Evolutionary conservation across 2,888 invertebrate species (phyloP).

Genomic region (Cryptus viduatorius): DNA sequence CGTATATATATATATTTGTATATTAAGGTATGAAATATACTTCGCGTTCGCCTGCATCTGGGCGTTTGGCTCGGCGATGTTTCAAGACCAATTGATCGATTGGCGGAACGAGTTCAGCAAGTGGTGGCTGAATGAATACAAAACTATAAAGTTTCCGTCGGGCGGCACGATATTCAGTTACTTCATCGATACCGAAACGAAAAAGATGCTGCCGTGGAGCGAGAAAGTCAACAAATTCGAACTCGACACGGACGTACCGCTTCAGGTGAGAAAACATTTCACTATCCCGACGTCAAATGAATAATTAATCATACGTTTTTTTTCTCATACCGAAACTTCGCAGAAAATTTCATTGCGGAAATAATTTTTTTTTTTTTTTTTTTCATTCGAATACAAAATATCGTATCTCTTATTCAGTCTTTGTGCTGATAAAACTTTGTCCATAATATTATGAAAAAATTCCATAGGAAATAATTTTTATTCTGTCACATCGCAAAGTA

Average conservation of each 20-base stretch:
- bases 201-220: conserved; percentile 95
- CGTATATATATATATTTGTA: not conserved
- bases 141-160: conserved; percentile 94
- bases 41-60: conserved; percentile 96
- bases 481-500: conserved; percentile 9
- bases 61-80: conserved; percentile 97
- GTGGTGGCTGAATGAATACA: conserved; percentile 97
- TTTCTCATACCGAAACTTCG: not conserved
- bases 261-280: conserved; percentile 89
- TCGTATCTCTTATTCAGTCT: too few species aligned
- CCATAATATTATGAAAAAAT: too few species aligned
- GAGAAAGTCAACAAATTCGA: conserved; percentile 92
- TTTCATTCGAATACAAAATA: too few species aligned
- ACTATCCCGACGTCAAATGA: conserved; percentile 1
- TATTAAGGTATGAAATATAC: conserved; percentile 92
- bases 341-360: not conserved
- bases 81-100: conserved; percentile 96
- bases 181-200: conserved; percentile 94
- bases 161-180: conserved; percentile 95
- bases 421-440: too few species aligned
- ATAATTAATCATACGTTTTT: not conserved
- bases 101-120: conserved; percentile 97
- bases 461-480: not conserved
- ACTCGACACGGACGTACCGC: conserved; percentile 93
- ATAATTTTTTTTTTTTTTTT: too few species aligned